Conservation (phyloP, 2,888 invertebrate genomes). For the Troides helena region DNA sequence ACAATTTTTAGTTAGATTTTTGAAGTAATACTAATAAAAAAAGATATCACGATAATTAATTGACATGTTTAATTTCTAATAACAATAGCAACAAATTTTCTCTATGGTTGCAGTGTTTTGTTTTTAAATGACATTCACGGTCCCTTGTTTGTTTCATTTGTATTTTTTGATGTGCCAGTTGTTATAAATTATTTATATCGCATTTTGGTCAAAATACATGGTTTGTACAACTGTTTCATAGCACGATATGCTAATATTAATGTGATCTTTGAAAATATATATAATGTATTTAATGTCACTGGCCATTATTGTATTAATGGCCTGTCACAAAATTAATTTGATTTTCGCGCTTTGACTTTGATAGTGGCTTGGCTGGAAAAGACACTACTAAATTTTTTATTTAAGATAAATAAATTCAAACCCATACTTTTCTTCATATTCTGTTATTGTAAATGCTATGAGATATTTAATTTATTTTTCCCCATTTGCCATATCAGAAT, state of each 20-base stretch:
- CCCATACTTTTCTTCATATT: not conserved
- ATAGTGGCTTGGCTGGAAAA: conserved; percentile 50
- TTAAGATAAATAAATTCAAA: conserved; percentile 16
- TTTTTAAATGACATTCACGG: conserved; percentile 43
- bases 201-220: conserved; percentile 7
- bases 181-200: conserved; percentile 43
- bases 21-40: not conserved
- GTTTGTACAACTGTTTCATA: conserved; percentile 22
- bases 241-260: not conserved
- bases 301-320: conserved; percentile 26
- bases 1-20: not conserved
- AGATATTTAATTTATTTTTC: not conserved
- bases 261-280: not conserved
- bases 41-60: not conserved
- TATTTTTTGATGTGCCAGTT: conserved; percentile 66
- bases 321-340: conserved; percentile 27
- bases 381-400: conserved; percentile 27
- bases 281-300: conserved; percentile 14
- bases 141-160: conserved; percentile 55
- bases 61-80: conserved; percentile 3
- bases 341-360: conserved; percentile 40
- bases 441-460: not conserved
- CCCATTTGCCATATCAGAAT: not conserved
- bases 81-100: conserved; percentile 30
- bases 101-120: conserved; percentile 48